Percentiles rank a stretch among this genome's conserved stretches.
phyloP scores from a whole-genome alignment of 2,888 invertebrate species.

The Macrophya alboannulata region DNA sequence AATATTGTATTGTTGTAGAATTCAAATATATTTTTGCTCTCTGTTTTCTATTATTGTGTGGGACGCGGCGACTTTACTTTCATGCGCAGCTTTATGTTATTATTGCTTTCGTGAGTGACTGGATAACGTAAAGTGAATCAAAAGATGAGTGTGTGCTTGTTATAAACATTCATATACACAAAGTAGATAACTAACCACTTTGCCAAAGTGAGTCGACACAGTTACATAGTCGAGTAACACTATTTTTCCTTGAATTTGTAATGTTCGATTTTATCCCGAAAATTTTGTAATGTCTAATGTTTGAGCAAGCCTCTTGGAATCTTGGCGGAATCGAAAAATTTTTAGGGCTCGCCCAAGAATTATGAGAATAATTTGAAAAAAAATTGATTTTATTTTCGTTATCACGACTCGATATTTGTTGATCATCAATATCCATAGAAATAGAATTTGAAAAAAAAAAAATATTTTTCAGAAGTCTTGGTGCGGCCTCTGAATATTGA shows the following conservation, averaged over 20 bases:
- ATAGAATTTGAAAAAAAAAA: too few species aligned
- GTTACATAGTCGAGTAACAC: not conserved
- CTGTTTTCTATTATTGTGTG: not conserved
- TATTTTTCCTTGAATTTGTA: not conserved
- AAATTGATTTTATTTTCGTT: too few species aligned
- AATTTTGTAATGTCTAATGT: not conserved
- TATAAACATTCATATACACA: not conserved
- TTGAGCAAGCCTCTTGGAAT: not conserved
- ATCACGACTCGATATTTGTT: too few species aligned
- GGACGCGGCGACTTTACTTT: not conserved
- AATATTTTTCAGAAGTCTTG: too few species aligned
- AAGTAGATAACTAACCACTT: not conserved
- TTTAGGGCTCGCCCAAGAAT: too few species aligned
- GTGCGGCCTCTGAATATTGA: too few species aligned
- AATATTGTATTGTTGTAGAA: not conserved
- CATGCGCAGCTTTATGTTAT: not conserved
- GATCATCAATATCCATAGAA: too few species aligned
- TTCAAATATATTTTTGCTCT: not conserved
- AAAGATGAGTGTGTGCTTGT: not conserved
- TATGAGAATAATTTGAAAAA: too few species aligned
- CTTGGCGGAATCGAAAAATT: too few species aligned
- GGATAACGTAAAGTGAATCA: not conserved
- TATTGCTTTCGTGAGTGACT: constrained; percentile 2
- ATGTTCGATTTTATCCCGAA: not conserved
- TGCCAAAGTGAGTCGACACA: not conserved